Evolutionary conservation across 2,113 vertebrate genomes (phyloP).

Genomic region (Strix uralensis): DNA sequence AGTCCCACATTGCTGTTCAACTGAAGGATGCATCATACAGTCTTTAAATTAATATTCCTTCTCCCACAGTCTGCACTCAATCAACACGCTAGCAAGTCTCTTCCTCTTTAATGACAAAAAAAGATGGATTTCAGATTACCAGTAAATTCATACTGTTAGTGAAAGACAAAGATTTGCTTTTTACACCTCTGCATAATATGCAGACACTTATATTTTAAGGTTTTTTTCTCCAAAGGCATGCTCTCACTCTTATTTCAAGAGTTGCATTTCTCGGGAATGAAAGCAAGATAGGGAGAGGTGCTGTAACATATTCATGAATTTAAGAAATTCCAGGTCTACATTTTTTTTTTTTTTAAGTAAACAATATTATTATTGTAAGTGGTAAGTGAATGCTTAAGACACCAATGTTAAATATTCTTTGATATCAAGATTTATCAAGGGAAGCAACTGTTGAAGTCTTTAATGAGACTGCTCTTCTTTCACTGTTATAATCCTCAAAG

Average conservation of each 20-base stretch:
- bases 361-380: background rate
- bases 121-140: background rate
- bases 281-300: background rate
- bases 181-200: background rate
- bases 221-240: background rate
- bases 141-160: background rate
- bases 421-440: background rate
- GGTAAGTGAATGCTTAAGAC: background rate
- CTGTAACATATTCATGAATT: background rate
- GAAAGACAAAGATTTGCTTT: background rate
- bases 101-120: background rate
- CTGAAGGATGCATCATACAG: background rate
- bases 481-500: conserved; percentile 3
- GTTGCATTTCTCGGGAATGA: background rate
- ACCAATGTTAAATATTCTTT: background rate
- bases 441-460: background rate
- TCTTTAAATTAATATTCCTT: background rate
- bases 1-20: background rate
- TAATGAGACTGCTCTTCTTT: conserved; percentile 16
- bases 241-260: background rate
- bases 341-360: background rate
- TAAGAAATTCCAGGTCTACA: background rate
- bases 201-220: background rate
- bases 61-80: background rate
- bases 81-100: background rate